Conservation (phyloP, 35 echinoderm and acorn worm species). For the Patiria miniata region DNA sequence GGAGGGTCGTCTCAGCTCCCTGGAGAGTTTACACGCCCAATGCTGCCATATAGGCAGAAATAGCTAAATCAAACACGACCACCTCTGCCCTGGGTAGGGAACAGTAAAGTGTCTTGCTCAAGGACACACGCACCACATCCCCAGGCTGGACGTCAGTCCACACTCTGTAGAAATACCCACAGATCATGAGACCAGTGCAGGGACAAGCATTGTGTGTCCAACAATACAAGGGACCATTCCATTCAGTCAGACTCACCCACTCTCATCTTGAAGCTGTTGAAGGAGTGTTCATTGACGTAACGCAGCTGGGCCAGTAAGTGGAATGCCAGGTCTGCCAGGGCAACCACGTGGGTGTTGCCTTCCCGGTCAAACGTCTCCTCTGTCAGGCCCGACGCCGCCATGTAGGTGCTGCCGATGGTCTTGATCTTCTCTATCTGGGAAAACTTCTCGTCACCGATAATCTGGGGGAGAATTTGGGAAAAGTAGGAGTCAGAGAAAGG, state of each 20-base stretch:
- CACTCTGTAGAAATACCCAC: neutral
- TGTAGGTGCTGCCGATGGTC: constrained; percentile 93
- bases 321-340: constrained; percentile 94
- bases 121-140: neutral
- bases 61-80: too few relatives aligned
- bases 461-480: constrained; percentile 38
- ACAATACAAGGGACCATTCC: neutral
- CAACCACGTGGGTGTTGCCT: constrained; percentile 82
- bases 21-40: too few relatives aligned
- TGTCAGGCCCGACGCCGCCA: constrained; percentile 96
- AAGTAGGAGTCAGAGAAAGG: neutral
- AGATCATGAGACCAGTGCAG: neutral
- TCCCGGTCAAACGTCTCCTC: constrained; percentile 90
- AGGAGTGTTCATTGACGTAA: constrained; percentile 95
- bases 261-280: constrained; percentile 99
- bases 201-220: too few relatives aligned
- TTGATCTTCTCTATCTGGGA: constrained; percentile 90
- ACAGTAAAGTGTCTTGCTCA: neutral
- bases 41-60: too few relatives aligned
- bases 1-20: too few relatives aligned
- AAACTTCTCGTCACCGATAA: constrained; percentile 76
- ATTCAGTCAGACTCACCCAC: constrained; percentile 63
- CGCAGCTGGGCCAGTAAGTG: constrained; percentile 78
- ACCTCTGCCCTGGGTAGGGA: too few relatives aligned
- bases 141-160: neutral